Percentiles rank a stretch among this genome's conserved stretches.
Evolutionary conservation across 2,113 vertebrate genomes (phyloP).

Genomic region (Scartelaos histophorus): DNA sequence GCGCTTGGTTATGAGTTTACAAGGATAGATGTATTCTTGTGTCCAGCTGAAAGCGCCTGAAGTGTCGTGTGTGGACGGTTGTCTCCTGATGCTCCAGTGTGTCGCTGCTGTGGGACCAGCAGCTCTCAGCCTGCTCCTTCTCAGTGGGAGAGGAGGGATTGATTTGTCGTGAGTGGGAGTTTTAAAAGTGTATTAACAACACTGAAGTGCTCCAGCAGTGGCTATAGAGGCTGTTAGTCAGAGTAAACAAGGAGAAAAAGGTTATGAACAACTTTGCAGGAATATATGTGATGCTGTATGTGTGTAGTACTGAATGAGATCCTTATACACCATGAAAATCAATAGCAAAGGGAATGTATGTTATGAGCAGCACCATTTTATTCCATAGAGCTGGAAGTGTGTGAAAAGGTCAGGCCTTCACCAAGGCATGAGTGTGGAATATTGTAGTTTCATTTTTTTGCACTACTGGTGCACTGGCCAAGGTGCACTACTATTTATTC

Average conservation of each 20-base stretch:
- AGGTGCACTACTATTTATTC: too few species aligned
- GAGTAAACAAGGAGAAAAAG: conserved; percentile 1
- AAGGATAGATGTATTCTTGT: neutral
- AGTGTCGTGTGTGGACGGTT: conserved; percentile 11
- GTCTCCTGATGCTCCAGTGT: conserved; percentile 22
- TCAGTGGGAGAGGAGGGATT: conserved; percentile 37
- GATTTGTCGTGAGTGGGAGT: conserved; percentile 37
- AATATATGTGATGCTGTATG: neutral
- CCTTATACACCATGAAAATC: neutral
- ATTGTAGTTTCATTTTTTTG: too few species aligned
- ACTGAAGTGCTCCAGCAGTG: conserved; percentile 5
- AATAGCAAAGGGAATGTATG: neutral
- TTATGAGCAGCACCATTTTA: neutral
- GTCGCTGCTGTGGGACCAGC: conserved; percentile 46
- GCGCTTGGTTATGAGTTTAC: too few species aligned
- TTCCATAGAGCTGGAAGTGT: neutral
- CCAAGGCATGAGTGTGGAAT: neutral
- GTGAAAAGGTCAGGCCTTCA: neutral
- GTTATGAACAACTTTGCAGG: neutral
- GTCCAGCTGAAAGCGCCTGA: neutral
- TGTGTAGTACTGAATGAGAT: neutral
- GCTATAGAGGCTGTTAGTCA: neutral
- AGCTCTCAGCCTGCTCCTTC: conserved; percentile 19
- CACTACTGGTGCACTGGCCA: too few species aligned
- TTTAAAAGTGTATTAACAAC: conserved; percentile 19